Evolutionary conservation across 2,797 vertebrate species (phyloP).

Genomic region (Thalassophryne amazonica): DNA sequence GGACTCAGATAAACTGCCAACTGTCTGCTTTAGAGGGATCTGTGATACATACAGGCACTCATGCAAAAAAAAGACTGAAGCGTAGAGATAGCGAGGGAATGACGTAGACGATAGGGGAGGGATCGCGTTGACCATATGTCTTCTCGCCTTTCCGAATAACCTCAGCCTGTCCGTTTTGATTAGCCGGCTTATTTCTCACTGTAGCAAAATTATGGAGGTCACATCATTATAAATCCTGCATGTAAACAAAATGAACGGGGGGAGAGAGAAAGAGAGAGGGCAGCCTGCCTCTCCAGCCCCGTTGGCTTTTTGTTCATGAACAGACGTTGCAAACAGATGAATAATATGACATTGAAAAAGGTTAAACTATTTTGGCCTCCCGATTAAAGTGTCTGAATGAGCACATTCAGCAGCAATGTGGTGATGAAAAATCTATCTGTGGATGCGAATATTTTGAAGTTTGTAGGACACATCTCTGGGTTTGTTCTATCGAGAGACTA

Average conservation of each 20-base stretch:
- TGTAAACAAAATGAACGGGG: constrained; percentile 46
- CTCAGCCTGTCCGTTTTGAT: constrained; percentile 37
- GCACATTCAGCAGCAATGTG: constrained; percentile 6
- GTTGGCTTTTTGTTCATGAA: constrained; percentile 40
- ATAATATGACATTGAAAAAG: constrained; percentile 58
- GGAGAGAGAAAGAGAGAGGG: background rate
- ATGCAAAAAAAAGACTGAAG: constrained; percentile 39
- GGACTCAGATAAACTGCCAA: constrained; percentile 66
- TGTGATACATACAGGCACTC: constrained; percentile 36
- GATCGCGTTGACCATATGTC: constrained; percentile 40
- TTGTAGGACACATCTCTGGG: background rate
- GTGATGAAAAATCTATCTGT: constrained; percentile 6
- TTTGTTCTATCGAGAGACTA: constrained; percentile 13
- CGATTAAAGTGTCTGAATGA: too few relatives aligned
- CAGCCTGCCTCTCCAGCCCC: constrained; percentile 14
- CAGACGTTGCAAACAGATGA: constrained; percentile 71
- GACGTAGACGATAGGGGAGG: constrained; percentile 21
- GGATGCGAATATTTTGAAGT: constrained; percentile 6
- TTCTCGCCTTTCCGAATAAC: constrained; percentile 30
- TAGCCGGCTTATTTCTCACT: constrained; percentile 19
- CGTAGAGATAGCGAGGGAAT: constrained; percentile 19
- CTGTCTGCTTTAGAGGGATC: constrained; percentile 54
- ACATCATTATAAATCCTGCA: constrained; percentile 38
- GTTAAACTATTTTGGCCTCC: constrained; percentile 12
- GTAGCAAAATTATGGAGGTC: constrained; percentile 50